Evolutionary conservation across 2,797 vertebrate genomes (phyloP), one percentile per base, ranked within the genome.

Genomic region (Propithecus perrieri): DNA sequence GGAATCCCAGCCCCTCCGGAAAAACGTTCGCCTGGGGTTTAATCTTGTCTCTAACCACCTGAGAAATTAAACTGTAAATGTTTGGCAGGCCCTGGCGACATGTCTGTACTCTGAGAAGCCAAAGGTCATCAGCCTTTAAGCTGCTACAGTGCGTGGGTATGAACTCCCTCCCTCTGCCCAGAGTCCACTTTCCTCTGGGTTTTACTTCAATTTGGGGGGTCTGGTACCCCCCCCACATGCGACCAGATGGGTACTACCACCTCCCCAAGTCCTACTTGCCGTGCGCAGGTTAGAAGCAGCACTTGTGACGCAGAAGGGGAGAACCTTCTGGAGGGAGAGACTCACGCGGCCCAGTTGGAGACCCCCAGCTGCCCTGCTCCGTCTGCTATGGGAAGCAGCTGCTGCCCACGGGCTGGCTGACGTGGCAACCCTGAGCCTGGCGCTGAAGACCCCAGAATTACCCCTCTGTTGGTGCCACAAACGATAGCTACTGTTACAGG

Each of bases 371-470:
- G 20, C 13, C 14, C 15, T 28, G 7, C 9, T 30, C 13, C 17
- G 9, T 22, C 35, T 43, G 38, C 46, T 38, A 2, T 1, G 4
- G 74, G 46, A 65, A 83, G 26, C 43, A 38, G 69, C 38, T 1
- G 35, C 43, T 63, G 13, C 57, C 72, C 2, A 1, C 7, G 9
- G 5, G 35, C 33, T 53, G 13, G 10, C 7, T 20, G 41, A 35
- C 0, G 0, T 50, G 57, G 18, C 17, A 7, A 7, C 0, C 12
- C 7, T 2, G 10, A 43, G 30, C 9, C 71, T 26, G 41, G n/a
- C 2, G 4, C 9, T 0, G 14, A 41, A 59, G 59, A 59, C 53
- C 71, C 12, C 24, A n/a, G 69, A 38, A 41, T 61, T 53, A 24
- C 26, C 18, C 14, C 50, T 55, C 59, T 46, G 57, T 46, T n/a